phyloP scores from a whole-genome alignment of 1,140 invertebrate genomes.

The Pseudomyrmex sp. region DNA sequence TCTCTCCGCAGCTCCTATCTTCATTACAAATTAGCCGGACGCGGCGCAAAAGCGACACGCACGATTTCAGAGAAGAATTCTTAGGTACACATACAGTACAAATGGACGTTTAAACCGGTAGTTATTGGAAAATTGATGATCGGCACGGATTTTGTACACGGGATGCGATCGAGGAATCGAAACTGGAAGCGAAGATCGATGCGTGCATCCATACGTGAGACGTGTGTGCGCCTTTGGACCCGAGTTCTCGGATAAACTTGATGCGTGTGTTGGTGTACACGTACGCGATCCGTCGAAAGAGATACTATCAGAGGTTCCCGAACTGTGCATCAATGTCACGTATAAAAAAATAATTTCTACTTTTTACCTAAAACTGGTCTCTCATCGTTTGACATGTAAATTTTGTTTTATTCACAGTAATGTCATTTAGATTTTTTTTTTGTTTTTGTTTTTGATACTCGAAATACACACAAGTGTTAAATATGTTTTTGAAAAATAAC shows the following conservation, averaged over 20 bases:
- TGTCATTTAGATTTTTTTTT: too few relatives aligned
- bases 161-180: conserved; percentile 29
- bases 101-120: conserved; percentile 44
- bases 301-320: conserved; percentile 15
- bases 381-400: not conserved
- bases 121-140: conserved; percentile 64
- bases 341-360: too few relatives aligned
- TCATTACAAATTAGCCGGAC: conserved; percentile 40
- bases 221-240: conserved; percentile 8
- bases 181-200: conserved; percentile 25
- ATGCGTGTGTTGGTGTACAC: too few relatives aligned
- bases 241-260: not conserved
- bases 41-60: conserved; percentile 3
- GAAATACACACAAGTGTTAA: too few relatives aligned
- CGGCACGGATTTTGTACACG: conserved; percentile 17
- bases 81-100: not conserved
- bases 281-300: conserved; percentile 4
- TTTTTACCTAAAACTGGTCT: too few relatives aligned
- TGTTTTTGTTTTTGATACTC: too few relatives aligned
- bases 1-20: conserved; percentile 49
- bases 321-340: not conserved
- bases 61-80: conserved; percentile 21
- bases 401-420: not conserved
- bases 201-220: not conserved
- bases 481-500: too few relatives aligned